Base-by-base conservation (phyloP, 1,140 invertebrate genomes). In the Aphaenogaster ashmeadi region DNA sequence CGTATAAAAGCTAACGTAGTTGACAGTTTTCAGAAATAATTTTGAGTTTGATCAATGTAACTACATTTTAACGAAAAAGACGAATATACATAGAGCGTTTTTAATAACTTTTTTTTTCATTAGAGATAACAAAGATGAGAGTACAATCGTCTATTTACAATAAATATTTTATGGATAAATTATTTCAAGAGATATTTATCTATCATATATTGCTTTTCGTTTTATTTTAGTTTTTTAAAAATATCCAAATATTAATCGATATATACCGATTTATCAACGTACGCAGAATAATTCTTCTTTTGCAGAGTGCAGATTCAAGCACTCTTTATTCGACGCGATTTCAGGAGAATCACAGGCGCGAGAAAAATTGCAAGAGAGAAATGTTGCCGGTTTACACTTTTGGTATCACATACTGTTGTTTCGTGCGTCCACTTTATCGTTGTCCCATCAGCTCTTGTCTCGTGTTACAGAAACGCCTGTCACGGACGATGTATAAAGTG, bases 401-500 rank as follows among this genome's bases (percentile, higher is more conserved):
- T 38, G 52, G 38, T 72, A 72, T 74, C 67, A 83, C 9, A 13
- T 81, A 47, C 21, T 47, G 38, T 21, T 15, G 50, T 81, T 81
- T 81, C 79, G 38, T 83, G 52, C 67, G 80, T 83, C 27, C 67
- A 83, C 80, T 83, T 56, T 83, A 83, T 83, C 52, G 21, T 72
- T 18, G 66, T 41, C 0, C 54, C 38, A 72, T 71, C 66, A 71
- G 50, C n/a, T 83, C 67, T 81, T 83, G 66, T 83, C 52, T 83
- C 67, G 11, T 18, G 67, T 83, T 72, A 83, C 80, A 83, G 52
- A 58, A 83, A 47, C 67, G 67, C 41, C 67, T 83, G 67, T 83
- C 67, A 58, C 38, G 66, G 15, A 9, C 36, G 21, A 81, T 9
- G 18, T 83, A 36, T 83, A 83, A 83, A 72, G 69, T n/a, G 80